Base-by-base conservation (phyloP, 1,140 invertebrate species). In the Asobara japonica region DNA sequence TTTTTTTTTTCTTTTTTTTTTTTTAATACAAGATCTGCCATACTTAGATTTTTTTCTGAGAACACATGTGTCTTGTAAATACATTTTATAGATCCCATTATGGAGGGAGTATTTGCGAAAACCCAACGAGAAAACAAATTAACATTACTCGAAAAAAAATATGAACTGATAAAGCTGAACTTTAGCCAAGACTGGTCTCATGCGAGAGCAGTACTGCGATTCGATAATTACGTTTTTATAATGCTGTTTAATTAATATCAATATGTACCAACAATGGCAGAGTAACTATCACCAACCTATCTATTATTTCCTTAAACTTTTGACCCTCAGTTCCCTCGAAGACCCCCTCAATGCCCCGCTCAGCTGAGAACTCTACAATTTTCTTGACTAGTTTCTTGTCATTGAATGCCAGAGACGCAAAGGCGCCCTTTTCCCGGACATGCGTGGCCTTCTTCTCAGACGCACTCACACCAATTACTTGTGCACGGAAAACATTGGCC, bases 391-490 rank as follows among this genome's bases (percentile, higher is more conserved):
- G 78, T 60, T 89, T 86, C 74, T 90, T 89, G 36, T 88, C 85
- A 67, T 86, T 88, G 69, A 89, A 91, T 69, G 86, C 89, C 0
- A 91, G 76, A 41, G 90, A 89, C n/a, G 88, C 86, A 76, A 89
- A 90, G 0, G 90, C 91, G 41, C 91, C 91, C 82, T 89, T 90
- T 8, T 89, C 85, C 45, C 90, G 78, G 20, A 91, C 86, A 30
- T 89, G 73, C 16, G 82, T 75, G 7, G 89, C 86, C 76, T 89
- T 89, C 36, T 91, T 88, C 79, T 90, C 89, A 0, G 89, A 86
- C 13, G 87, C 86, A 73, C 89, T 91, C 10, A 91, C 86, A 29
- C 85, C 91, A 76, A 92, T 91, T 3, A 92, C 91, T 90, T 91
- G 86, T 16, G 90, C 86, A 81, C 86, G 88, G 76, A 89, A 91